These are phyloP conservation scores for Carapus acus DNA, from an alignment of 2,797 vertebrate species.

Conservation along the genomic window DNA sequence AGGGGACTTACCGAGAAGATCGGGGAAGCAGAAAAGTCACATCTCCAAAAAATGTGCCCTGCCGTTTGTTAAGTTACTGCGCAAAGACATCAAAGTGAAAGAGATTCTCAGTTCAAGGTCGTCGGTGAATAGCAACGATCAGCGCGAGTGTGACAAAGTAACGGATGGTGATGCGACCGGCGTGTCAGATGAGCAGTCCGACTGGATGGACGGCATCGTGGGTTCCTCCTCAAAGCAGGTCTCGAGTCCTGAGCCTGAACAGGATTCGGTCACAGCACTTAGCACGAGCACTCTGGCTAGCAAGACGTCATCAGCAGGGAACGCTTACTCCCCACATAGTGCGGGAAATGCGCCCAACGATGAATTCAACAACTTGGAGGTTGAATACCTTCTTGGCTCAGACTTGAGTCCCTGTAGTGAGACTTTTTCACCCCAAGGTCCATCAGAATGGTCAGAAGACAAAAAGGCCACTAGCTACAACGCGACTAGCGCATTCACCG, in stretches of 20 bases:
- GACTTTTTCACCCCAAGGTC: conserved; percentile 4
- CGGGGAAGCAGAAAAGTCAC: conserved; percentile 40
- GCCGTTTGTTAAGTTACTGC: conserved; percentile 62
- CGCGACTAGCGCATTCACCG: conserved; percentile 14
- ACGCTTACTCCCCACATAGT: background rate
- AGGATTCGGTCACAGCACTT: conserved; percentile 44
- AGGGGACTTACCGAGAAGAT: conserved; percentile 16
- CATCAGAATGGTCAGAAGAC: conserved; percentile 28
- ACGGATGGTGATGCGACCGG: background rate
- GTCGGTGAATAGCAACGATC: conserved; percentile 16
- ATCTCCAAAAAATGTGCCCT: conserved; percentile 45
- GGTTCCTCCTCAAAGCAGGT: conserved; percentile 6
- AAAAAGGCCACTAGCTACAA: conserved; percentile 14
- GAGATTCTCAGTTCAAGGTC: conserved; percentile 28
- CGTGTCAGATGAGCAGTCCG: conserved; percentile 24
- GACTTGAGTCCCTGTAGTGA: conserved; percentile 15
- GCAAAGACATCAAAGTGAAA: conserved; percentile 48
- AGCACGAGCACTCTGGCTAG: conserved; percentile 29
- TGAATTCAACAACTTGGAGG: conserved; percentile 1
- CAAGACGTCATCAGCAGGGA: conserved; percentile 19
- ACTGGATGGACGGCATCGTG: background rate
- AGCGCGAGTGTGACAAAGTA: conserved; percentile 21
- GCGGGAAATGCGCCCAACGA: conserved; percentile 6
- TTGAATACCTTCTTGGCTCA: conserved; percentile 14
- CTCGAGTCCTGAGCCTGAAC: conserved; percentile 22